Percentiles rank a stretch among this genome's conserved stretches.
Conservation (phyloP, 1,140 invertebrate species). For the Acyrthosiphon pisum region DNA sequence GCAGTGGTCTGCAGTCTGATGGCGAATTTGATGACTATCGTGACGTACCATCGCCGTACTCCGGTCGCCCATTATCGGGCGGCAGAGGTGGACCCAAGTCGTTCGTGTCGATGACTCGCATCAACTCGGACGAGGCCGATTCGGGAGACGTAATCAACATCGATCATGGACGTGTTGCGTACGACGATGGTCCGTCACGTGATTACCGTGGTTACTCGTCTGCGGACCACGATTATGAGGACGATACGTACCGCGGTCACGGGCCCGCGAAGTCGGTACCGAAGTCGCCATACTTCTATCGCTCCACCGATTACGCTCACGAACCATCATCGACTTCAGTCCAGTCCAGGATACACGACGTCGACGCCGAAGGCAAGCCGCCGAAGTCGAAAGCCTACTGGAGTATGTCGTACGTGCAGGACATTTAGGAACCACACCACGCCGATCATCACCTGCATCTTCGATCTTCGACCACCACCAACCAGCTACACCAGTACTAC, state of each 20-base stretch:
- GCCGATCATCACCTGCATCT: not conserved
- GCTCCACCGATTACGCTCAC: no score
- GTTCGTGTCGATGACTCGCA: constrained; percentile 50
- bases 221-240: not conserved
- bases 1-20: not conserved
- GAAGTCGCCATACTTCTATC: not conserved
- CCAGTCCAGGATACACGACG: not conserved
- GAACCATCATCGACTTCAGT: constrained; percentile 27
- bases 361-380: not conserved
- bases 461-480: not conserved
- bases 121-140: not conserved
- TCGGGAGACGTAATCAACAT: constrained; percentile 18
- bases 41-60: not conserved
- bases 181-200: not conserved
- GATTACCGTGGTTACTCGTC: not conserved
- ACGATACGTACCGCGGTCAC: not conserved
- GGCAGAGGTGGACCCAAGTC: constrained; percentile 45
- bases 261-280: not conserved
- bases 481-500: not conserved
- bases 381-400: constrained; percentile 16
- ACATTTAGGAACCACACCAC: not conserved
- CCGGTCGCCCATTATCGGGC: not conserved
- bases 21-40: not conserved
- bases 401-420: constrained; percentile 40
- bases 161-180: not conserved